Conservation (phyloP, 2,113 vertebrate genomes). For the Psophia crepitans region DNA sequence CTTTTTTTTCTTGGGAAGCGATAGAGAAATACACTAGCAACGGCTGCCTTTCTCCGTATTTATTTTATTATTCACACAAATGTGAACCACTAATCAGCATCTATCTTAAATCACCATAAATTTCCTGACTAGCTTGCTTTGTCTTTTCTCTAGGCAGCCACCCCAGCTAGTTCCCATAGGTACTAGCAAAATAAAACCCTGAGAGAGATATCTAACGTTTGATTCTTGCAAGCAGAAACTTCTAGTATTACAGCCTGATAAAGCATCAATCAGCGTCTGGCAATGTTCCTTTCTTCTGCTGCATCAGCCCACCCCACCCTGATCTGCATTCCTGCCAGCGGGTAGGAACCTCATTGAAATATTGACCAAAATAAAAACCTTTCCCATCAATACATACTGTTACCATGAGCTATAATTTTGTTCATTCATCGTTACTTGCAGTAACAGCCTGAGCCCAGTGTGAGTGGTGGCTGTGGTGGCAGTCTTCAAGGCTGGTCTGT, state of each 20-base stretch:
- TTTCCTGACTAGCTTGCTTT: constrained; percentile 10
- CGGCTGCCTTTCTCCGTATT: neutral
- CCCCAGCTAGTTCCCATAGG: constrained; percentile 30
- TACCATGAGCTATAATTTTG: neutral
- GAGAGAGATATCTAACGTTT: constrained; percentile 34
- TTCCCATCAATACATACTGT: neutral
- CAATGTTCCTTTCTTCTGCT: constrained; percentile 1
- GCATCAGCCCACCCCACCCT: neutral
- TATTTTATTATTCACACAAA: constrained; percentile 46
- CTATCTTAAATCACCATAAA: constrained; percentile 37
- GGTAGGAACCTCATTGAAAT: constrained; percentile 24
- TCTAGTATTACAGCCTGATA: neutral
- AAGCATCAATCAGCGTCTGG: neutral
- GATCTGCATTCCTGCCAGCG: neutral
- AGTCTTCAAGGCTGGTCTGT: neutral
- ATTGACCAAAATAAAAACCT: constrained; percentile 17
- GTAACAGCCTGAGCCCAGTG: neutral
- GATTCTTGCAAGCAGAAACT: constrained; percentile 24
- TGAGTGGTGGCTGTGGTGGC: neutral
- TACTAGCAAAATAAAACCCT: constrained; percentile 32
- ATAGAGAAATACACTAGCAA: neutral
- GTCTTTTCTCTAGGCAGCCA: constrained; percentile 36
- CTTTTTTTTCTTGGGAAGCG: neutral
- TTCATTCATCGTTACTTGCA: neutral
- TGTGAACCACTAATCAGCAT: neutral